Base-by-base conservation (phyloP, 2,797 vertebrate genomes). In the Orestias chungarensis region DNA sequence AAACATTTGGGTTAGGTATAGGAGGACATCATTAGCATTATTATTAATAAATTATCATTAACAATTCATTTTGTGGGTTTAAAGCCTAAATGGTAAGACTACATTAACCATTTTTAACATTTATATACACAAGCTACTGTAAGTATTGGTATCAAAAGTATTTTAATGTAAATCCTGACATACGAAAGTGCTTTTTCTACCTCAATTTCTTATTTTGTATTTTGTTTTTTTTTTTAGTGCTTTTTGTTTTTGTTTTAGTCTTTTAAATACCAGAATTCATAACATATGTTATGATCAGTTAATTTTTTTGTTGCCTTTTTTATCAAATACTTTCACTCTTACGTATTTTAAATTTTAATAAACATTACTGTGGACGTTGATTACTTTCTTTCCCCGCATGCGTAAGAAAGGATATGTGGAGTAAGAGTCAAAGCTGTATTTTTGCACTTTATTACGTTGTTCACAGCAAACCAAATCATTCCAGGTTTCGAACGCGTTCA, bases 401-500 rank as follows among this genome's bases (percentile, higher is more conserved):
- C 29, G 68, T 0, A 40, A 75, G 64, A 15, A 80, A 44, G 35
- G n/a, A 0, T 54, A 12, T 73, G 4, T 25, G 55, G 23, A 61
- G 23, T n/a, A 20, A 68, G 35, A 49, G 49, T 20, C 11, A 47
- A 62, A 76, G 61, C 38, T 64, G 1, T 3, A 44, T 35, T 15
- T 62, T 57, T 54, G 50, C 61, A 46, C 27, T 47, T 43, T 71
- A 40, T 66, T 68, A 33, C 20, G 2, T 23, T 61, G 57, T 46
- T 17, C 42, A 33, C 2, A 1, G 9, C 42, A 35, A 9, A 14
- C 12, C 25, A 27, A 42, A 14, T 29, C n/a, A 12, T 69, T 71
- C 25, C 38, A 54, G 46, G 66, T 47, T 9, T 71, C 17, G 6
- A 78, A 59, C 35, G n/a, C 31, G 52, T n/a, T 64, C 33, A 70